A percentile compares a stretch with the other conserved stretches of the same genome.
Evolutionary conservation across 2,888 invertebrate species (phyloP).

Genomic region (Willowsia nigromaculata): DNA sequence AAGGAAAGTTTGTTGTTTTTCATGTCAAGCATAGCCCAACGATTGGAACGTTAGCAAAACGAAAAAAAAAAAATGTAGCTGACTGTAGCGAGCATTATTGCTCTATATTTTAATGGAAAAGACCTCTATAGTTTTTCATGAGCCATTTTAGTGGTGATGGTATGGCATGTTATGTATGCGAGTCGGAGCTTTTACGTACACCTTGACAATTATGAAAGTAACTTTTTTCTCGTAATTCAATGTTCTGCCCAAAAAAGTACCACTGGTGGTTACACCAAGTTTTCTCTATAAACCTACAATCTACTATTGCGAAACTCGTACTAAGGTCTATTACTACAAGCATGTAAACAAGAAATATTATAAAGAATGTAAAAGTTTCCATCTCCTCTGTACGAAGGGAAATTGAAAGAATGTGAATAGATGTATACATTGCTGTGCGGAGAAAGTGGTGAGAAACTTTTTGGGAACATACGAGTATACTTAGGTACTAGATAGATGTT

Average conservation of each 20-base stretch:
- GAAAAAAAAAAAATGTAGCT: neutral
- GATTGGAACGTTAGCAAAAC: neutral
- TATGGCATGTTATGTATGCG: neutral
- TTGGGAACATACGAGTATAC: neutral
- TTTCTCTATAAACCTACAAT: neutral
- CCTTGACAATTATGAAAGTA: constrained; percentile 18
- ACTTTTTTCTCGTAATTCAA: constrained; percentile 28
- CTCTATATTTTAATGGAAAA: constrained; percentile 40
- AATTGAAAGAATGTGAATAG: constrained; percentile 1
- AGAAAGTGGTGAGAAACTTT: neutral
- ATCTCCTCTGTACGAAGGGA: neutral
- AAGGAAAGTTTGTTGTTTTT: constrained; percentile 48
- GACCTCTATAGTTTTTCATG: constrained; percentile 20
- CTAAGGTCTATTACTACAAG: neutral
- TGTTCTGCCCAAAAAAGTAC: neutral
- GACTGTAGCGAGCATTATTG: neutral
- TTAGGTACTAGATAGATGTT: neutral
- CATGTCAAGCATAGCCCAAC: neutral
- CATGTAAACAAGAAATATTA: constrained; percentile 27
- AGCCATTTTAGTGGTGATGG: neutral
- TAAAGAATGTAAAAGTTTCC: constrained; percentile 40
- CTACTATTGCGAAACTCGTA: neutral
- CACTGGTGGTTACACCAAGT: neutral
- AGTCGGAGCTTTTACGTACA: neutral
- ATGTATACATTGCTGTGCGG: neutral